Evolutionary conservation across 2,797 vertebrate genomes (phyloP), one percentile per base, ranked within the genome.

Genomic region (Xiphorhynchus erythropygius): DNA sequence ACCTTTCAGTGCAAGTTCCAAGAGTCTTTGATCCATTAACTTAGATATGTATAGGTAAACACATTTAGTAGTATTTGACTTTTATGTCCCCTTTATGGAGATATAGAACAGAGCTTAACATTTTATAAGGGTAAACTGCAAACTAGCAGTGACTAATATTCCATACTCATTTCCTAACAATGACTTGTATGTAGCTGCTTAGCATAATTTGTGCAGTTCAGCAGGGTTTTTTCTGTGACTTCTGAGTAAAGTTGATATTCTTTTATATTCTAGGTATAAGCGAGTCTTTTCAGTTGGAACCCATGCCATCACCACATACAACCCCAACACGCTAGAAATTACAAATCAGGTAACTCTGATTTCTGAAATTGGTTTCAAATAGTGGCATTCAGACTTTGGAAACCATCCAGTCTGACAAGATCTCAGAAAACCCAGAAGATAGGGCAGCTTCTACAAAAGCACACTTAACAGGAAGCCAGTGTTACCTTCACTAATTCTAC

Each of bases 231-330:
- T 63, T 23, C 24, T 52, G 9, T 35, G 33, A 53, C 30, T 90
- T 55, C 18, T 80, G 42, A 44, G 90, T 77, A 65, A 94, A 87
- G 65, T 92, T 53, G 87, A 97, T 4, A 22, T 9, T 81, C 79
- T 59, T 91, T 60, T 84, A 6, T 86, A 7, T 83, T 86, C 56
- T 86, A 99, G 99, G 97, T 99, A 99, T 97, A 99, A 99, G 88
- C 97, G 99, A 93, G 99, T 99, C 87, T 99, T 99, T 98, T 99
- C 99, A 27, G 98, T 99, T 94, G 99, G 99, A 96, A 99, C 99
- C 39, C 99, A 99, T 96, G 99, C 99, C 89, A 98, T 99, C 94
- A 99, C 99, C 95, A 99, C 99, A 4, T 99, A 99, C 95, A 99
- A 99, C 97, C 99, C 99, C 23, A 98, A 99, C 91, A 99, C 99